Conservation (phyloP, 2,888 invertebrate genomes). For the Microplitis deprimator region DNA sequence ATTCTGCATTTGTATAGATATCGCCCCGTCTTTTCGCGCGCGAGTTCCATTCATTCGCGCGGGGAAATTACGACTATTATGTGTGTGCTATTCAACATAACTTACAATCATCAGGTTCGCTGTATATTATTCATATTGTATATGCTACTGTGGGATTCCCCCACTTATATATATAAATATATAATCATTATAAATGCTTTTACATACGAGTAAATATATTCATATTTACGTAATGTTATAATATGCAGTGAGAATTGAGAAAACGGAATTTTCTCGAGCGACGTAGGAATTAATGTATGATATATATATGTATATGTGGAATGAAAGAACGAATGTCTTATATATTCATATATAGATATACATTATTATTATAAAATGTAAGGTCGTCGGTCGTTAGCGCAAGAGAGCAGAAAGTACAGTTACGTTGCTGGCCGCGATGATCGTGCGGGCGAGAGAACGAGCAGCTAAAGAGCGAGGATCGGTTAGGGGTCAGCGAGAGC, state of each 20-base stretch:
- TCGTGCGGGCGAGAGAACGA: constrained; percentile 9
- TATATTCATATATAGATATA: not conserved
- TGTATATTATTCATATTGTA: not conserved
- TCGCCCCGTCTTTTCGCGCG: not conserved
- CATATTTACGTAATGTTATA: not conserved
- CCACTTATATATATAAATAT: not conserved
- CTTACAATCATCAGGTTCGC: not conserved
- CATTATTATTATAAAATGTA: constrained; percentile 35
- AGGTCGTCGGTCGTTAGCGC: constrained; percentile 53
- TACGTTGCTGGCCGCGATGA: constrained; percentile 36
- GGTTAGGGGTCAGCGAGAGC: constrained; percentile 44
- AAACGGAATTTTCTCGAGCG: not conserved
- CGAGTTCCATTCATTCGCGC: constrained; percentile 36
- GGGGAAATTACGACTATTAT: not conserved
- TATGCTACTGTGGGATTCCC: not conserved
- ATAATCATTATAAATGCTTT: not conserved
- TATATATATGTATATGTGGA: not conserved
- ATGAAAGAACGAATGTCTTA: not conserved
- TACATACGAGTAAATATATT: not conserved
- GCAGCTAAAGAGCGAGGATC: not conserved
- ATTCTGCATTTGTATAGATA: too few relatives aligned
- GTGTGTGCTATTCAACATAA: not conserved
- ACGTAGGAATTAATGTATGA: not conserved
- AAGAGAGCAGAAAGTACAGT: constrained; percentile 45
- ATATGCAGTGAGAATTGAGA: not conserved